A percentile compares a stretch with the other conserved stretches of the same genome.
These are phyloP conservation scores for Hyperoplus immaculatus DNA, from an alignment of 2,797 vertebrate genomes.

Conservation along the genomic window DNA sequence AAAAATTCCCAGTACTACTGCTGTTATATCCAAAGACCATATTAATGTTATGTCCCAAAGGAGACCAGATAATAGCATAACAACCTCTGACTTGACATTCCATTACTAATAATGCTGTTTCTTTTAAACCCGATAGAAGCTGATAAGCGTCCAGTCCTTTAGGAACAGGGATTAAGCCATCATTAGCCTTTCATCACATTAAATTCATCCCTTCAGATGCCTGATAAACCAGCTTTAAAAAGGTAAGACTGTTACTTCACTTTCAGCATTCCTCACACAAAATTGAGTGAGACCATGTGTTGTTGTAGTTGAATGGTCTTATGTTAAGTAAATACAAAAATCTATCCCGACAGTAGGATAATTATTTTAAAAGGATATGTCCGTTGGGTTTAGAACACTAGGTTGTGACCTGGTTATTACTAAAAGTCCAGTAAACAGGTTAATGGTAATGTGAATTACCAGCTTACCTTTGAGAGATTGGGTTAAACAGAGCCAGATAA, in stretches of 20 bases:
- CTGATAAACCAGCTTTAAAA: conserved; percentile 56
- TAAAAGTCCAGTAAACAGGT: conserved; percentile 20
- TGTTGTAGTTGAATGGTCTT: conserved; percentile 19
- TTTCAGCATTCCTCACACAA: conserved; percentile 20
- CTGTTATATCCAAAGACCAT: neutral
- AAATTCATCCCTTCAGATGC: conserved; percentile 47
- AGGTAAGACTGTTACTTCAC: conserved; percentile 39
- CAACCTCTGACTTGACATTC: conserved; percentile 24
- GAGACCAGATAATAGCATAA: conserved; percentile 9
- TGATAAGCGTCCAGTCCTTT: conserved; percentile 48
- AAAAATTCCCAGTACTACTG: neutral
- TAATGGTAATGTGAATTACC: conserved; percentile 14
- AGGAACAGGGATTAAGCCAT: conserved; percentile 49
- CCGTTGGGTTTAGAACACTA: neutral
- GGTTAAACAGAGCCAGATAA: neutral
- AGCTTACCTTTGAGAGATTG: neutral
- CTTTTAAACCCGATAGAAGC: conserved; percentile 50
- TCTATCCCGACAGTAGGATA: conserved; percentile 32
- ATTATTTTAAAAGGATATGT: conserved; percentile 41
- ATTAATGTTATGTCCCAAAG: neutral
- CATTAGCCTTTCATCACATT: conserved; percentile 66
- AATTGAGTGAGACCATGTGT: conserved; percentile 42
- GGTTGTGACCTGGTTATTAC: conserved; percentile 2
- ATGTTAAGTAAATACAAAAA: conserved; percentile 21
- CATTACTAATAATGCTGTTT: conserved; percentile 32